Evolutionary conservation across 1,140 invertebrate genomes (phyloP).

Genomic region (Matsumurasca onukii): DNA sequence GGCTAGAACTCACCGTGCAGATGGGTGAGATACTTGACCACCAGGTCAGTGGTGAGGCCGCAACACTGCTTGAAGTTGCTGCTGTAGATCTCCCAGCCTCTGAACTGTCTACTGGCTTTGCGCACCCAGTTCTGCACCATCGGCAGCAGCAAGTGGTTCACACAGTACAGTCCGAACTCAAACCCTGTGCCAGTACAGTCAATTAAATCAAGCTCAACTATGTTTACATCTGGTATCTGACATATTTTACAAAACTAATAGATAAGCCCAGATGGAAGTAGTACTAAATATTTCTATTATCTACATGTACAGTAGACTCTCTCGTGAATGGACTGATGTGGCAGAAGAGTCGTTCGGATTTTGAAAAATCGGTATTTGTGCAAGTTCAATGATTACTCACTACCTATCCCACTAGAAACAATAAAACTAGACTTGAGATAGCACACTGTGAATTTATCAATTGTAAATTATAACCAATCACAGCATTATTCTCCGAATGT

Average conservation of each 20-base stretch:
- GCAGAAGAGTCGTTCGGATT: too few relatives aligned
- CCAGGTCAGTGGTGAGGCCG: slow-evolving; percentile 84
- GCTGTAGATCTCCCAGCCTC: slow-evolving; percentile 70
- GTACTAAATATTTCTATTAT: not conserved
- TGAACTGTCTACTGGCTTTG: slow-evolving; percentile 50
- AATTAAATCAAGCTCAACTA: too few relatives aligned
- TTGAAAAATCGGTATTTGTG: too few relatives aligned
- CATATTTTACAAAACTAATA: not conserved
- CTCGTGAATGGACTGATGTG: too few relatives aligned
- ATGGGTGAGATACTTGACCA: slow-evolving; percentile 77
- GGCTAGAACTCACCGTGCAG: slow-evolving; percentile 56
- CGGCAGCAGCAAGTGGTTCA: slow-evolving; percentile 86
- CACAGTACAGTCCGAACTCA: slow-evolving; percentile 83
- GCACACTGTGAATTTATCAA: too few relatives aligned
- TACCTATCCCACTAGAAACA: too few relatives aligned
- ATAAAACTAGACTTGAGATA: too few relatives aligned
- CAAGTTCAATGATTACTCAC: too few relatives aligned
- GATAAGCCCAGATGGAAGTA: not conserved
- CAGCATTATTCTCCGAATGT: too few relatives aligned
- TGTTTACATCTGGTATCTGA: not conserved
- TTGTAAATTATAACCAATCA: too few relatives aligned
- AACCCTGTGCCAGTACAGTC: slow-evolving; percentile 69
- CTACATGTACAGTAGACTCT: too few relatives aligned
- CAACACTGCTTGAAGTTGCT: slow-evolving; percentile 93
- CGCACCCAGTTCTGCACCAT: slow-evolving; percentile 89